Percentiles rank a stretch among this genome's conserved stretches.
These are phyloP conservation scores for Enoplosus armatus DNA, from an alignment of 2,797 vertebrate genomes.

Conservation along the genomic window DNA sequence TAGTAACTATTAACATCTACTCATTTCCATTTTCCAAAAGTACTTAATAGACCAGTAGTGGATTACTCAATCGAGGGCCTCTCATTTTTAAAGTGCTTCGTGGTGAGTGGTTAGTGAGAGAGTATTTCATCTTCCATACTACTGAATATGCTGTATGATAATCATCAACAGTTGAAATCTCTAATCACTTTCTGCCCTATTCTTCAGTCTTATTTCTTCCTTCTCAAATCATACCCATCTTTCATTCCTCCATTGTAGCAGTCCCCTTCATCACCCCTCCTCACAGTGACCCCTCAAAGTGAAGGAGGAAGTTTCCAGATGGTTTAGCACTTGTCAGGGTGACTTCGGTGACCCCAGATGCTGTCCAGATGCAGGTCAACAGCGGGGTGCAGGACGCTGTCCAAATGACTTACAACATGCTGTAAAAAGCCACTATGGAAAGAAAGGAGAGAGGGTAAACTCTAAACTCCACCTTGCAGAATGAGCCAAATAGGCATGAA, in stretches of 20 bases:
- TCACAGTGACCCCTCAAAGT: slow-evolving; percentile 54
- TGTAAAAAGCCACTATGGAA: slow-evolving; percentile 70
- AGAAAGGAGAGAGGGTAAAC: slow-evolving; percentile 60
- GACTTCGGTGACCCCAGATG: slow-evolving; percentile 83
- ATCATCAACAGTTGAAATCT: slow-evolving; percentile 28
- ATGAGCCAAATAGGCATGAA: slow-evolving; percentile 54
- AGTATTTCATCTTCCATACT: slow-evolving; percentile 23
- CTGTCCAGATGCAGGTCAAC: slow-evolving; percentile 88
- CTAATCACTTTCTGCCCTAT: slow-evolving; percentile 13
- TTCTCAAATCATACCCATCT: not conserved
- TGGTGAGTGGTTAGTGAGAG: slow-evolving; percentile 31
- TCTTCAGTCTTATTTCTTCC: slow-evolving; percentile 3
- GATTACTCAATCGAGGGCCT: slow-evolving; percentile 38
- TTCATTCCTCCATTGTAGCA: slow-evolving; percentile 23
- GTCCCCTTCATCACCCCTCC: slow-evolving; percentile 38
- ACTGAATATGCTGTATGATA: slow-evolving; percentile 33
- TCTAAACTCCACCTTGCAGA: slow-evolving; percentile 64
- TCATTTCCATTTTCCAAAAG: slow-evolving; percentile 45
- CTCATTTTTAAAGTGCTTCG: slow-evolving; percentile 36
- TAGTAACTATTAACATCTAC: slow-evolving; percentile 43
- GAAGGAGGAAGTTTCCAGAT: slow-evolving; percentile 80
- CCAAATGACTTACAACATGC: slow-evolving; percentile 83
- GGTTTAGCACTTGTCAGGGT: slow-evolving; percentile 82
- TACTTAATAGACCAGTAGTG: slow-evolving; percentile 16
- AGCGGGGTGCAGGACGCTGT: slow-evolving; percentile 69